phyloP scores from a whole-genome alignment of 2,113 vertebrate genomes.

The Ceyx melanurus region DNA sequence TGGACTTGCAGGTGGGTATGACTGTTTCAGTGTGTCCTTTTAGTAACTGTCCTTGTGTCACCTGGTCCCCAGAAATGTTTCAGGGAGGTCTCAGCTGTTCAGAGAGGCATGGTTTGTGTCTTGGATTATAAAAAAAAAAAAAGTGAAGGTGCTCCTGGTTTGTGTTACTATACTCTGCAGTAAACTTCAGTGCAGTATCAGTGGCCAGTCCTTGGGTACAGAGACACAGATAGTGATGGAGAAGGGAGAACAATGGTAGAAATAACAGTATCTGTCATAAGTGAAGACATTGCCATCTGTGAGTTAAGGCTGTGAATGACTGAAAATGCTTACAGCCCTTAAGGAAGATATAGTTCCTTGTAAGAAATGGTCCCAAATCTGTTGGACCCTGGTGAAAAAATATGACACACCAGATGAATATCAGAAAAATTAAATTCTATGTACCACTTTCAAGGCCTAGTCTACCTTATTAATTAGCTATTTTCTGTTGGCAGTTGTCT shows the following conservation, averaged over 20 bases:
- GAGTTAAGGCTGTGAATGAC: neutral
- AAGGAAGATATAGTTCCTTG: neutral
- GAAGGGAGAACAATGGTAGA: neutral
- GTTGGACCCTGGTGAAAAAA: neutral
- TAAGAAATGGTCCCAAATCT: neutral
- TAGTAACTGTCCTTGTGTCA: rapidly evolving
- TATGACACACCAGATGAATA: rapidly evolving
- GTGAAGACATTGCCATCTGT: neutral
- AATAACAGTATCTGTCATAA: neutral
- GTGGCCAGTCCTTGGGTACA: neutral
- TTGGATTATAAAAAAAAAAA: neutral
- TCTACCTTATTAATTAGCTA: neutral
- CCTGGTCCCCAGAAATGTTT: neutral
- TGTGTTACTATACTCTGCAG: neutral
- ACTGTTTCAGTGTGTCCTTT: neutral
- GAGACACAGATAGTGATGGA: neutral
- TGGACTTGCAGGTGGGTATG: neutral
- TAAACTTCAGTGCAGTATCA: neutral
- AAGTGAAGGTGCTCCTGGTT: neutral
- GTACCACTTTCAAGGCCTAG: neutral
- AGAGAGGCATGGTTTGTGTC: rapidly evolving
- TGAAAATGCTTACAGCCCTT: neutral
- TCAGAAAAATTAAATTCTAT: neutral
- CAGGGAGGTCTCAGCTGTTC: neutral
- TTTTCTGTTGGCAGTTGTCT: neutral